Evolutionary conservation across 2,797 vertebrate species (phyloP).

Genomic region (Chiloscyllium punctatum): DNA sequence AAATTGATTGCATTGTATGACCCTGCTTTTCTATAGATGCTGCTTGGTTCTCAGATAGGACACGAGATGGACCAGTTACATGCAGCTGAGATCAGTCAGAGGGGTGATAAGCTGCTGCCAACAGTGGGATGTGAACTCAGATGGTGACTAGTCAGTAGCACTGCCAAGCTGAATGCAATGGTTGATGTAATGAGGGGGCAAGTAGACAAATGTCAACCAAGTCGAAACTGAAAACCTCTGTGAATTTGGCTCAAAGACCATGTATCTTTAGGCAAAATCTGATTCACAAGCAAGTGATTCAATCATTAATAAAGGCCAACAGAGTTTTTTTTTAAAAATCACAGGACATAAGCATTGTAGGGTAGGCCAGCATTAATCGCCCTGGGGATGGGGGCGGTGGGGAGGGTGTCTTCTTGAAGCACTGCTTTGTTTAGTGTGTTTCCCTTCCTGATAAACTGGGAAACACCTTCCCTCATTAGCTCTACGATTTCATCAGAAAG

Average conservation of each 20-base stretch:
- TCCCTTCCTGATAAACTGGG: neutral
- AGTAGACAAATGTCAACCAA: neutral
- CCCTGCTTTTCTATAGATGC: neutral
- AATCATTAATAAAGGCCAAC: neutral
- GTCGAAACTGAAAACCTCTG: neutral
- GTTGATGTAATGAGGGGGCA: neutral
- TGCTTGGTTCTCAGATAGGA: neutral
- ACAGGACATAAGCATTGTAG: too few species aligned
- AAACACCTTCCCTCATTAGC: neutral
- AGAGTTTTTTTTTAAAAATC: too few species aligned
- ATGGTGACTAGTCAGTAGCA: neutral
- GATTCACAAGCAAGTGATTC: neutral
- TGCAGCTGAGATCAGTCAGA: neutral
- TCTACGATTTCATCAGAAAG: neutral
- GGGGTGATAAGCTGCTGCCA: neutral
- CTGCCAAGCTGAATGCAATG: neutral
- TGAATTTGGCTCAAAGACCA: neutral
- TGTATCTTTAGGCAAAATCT: neutral
- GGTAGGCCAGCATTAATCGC: too few species aligned
- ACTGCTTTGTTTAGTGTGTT: neutral
- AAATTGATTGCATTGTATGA: neutral
- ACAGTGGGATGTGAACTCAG: neutral
- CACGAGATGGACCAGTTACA: neutral
- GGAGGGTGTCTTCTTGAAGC: too few species aligned
- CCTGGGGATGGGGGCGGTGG: too few species aligned